Evolutionary conservation across 2,113 vertebrate species (phyloP), one percentile per base, ranked within the genome.

Genomic region (Apteryx mantelli): DNA sequence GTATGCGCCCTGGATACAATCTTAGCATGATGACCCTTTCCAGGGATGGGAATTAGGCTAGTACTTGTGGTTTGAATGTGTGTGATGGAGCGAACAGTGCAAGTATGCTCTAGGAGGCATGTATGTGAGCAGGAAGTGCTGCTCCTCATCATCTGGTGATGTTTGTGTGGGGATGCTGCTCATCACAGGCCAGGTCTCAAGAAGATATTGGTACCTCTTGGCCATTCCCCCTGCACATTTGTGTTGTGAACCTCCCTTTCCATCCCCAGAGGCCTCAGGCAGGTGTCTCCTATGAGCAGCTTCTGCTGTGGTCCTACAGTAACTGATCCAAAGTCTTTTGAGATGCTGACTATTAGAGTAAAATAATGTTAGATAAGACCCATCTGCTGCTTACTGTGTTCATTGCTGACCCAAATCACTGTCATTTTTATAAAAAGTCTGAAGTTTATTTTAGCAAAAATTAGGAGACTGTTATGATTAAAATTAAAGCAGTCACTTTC

Each of bases 111-210:
- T 81, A 34, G 65, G 55, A 82, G 69, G 44, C 0, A 1, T 30
- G 36, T 17, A 2, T 8, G 58, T 1, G 30, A 44, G 60, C 44
- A 46, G 80, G 25, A 32, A 5, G 19, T 0, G 3, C 69, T 75
- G 36, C 4, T 2, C 44, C 46, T 65, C 55, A 2, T 22, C 38
- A 2, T 40, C 1, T 1, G 1, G 60, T 11, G 42, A 2, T 40
- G 64, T 58, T 52, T 61, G 38, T 86, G 2, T 25, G n/a, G n/a
- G 21, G 71, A 81, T 86, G 88, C 75, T 92, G 71, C n/a, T 58
- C 36, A 30, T 30, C 60, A 58, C n/a, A 34, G 0, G 1, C 3
- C 58, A 42, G 38, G 52, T 46, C 48, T 69, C 68, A 38, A 60
- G 38, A 40, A 34, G n/a, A 6, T n/a, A 7, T 2, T 3, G 13